These are phyloP conservation scores for Aix galericulata DNA, from an alignment of 2,113 vertebrate species.

Conservation along the genomic window DNA sequence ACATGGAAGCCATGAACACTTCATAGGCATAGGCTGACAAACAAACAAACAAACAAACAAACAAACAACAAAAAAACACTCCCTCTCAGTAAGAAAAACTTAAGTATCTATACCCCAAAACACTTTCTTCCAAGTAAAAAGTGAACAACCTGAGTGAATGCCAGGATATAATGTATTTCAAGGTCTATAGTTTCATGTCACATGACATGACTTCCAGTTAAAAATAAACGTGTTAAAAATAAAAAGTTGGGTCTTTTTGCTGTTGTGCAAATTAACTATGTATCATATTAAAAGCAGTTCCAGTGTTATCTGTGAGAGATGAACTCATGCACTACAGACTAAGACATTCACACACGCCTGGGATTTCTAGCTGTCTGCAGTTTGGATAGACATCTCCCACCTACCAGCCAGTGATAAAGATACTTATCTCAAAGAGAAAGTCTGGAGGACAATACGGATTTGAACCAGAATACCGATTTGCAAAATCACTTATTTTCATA, in stretches of 20 bases:
- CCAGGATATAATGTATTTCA: neutral
- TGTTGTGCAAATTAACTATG: neutral
- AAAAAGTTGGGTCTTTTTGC: neutral
- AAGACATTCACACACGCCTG: neutral
- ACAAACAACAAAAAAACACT: neutral
- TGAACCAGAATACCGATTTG: neutral
- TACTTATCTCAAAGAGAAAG: neutral
- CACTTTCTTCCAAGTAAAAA: neutral
- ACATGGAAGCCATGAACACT: neutral
- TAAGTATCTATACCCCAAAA: neutral
- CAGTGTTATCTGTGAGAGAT: neutral
- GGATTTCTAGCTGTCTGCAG: neutral
- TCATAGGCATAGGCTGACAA: neutral
- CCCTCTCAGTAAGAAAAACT: neutral
- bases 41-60: neutral
- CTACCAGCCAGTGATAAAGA: neutral
- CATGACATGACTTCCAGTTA: neutral
- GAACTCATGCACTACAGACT: neutral
- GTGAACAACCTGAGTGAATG: neutral
- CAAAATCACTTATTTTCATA: neutral
- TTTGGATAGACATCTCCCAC: neutral
- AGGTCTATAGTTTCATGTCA: accelerated
- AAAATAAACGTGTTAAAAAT: neutral
- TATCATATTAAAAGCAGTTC: neutral
- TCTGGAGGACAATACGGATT: neutral